Conservation (phyloP, 2,797 vertebrate species). For the Bradypus variegatus region DNA sequence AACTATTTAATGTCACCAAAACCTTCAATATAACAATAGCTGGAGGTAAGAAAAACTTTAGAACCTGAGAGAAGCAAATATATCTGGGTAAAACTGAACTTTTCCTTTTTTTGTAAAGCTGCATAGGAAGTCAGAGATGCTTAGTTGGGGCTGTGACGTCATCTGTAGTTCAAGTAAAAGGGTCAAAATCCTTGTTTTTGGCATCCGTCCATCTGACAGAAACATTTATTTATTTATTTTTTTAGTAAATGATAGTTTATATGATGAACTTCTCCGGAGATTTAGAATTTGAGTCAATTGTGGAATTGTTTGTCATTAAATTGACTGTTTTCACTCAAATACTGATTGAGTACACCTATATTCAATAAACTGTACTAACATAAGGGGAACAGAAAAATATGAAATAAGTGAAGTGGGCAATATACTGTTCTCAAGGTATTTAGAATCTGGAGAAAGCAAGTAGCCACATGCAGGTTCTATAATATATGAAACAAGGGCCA, state of each 20-base stretch:
- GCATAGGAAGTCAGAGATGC: background rate
- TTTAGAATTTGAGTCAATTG: background rate
- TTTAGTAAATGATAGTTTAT: background rate
- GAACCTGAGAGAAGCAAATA: background rate
- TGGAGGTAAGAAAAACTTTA: slow-evolving; percentile 69
- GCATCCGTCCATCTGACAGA: background rate
- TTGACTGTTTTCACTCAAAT: background rate
- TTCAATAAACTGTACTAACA: background rate
- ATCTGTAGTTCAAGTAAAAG: background rate
- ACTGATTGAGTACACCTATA: background rate
- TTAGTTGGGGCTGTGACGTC: background rate
- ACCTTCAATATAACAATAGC: slow-evolving; percentile 66
- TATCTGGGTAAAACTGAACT: background rate
- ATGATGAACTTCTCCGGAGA: background rate
- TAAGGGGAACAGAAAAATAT: background rate
- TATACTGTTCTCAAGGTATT: background rate
- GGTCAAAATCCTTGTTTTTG: background rate
- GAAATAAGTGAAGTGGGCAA: background rate
- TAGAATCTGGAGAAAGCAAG: background rate
- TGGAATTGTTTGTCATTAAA: background rate
- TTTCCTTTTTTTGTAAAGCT: background rate
- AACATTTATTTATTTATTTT: background rate
- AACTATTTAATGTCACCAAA: slow-evolving; percentile 64
- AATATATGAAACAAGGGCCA: background rate
- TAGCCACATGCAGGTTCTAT: background rate